Evolutionary conservation across 1,140 invertebrate genomes (phyloP).

Genomic region (Phortica variegata): DNA sequence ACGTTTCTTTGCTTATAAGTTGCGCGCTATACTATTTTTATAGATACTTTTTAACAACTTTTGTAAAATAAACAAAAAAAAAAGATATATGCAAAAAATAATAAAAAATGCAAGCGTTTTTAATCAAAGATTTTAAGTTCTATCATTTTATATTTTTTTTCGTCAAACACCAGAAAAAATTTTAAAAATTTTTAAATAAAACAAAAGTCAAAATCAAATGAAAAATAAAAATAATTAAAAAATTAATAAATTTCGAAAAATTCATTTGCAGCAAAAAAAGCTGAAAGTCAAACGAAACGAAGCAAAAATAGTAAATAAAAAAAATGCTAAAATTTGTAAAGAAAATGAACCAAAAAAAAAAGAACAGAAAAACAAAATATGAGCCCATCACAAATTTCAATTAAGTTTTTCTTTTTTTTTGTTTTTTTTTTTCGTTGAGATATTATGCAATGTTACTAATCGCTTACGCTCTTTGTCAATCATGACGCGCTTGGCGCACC

Average conservation of each 20-base stretch:
- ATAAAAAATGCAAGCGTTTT: constrained; percentile 53
- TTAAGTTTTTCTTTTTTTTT: constrained; percentile 6
- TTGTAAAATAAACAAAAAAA: not conserved
- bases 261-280: not conserved
- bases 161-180: constrained; percentile 7
- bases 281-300: constrained; percentile 8
- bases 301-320: constrained; percentile 12
- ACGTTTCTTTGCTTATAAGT: too few relatives aligned
- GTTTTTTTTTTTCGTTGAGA: constrained; percentile 19
- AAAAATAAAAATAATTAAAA: constrained; percentile 7
- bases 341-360: constrained; percentile 6
- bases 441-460: constrained; percentile 19
- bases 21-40: constrained; percentile 18
- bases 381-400: constrained; percentile 56
- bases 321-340: constrained; percentile 6
- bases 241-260: constrained; percentile 11
- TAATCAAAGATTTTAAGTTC: constrained; percentile 51
- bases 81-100: constrained; percentile 18
- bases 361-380: constrained; percentile 12
- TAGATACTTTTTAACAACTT: not conserved
- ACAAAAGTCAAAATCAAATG: constrained; percentile 15
- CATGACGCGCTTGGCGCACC: too few relatives aligned
- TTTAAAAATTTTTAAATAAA: constrained; percentile 20
- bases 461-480: too few relatives aligned
- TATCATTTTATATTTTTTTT: constrained; percentile 24